A percentile compares a stretch with the other conserved stretches of the same genome.
phyloP scores from a whole-genome alignment of 1,140 invertebrate species.

The Hyles euphorbiae region DNA sequence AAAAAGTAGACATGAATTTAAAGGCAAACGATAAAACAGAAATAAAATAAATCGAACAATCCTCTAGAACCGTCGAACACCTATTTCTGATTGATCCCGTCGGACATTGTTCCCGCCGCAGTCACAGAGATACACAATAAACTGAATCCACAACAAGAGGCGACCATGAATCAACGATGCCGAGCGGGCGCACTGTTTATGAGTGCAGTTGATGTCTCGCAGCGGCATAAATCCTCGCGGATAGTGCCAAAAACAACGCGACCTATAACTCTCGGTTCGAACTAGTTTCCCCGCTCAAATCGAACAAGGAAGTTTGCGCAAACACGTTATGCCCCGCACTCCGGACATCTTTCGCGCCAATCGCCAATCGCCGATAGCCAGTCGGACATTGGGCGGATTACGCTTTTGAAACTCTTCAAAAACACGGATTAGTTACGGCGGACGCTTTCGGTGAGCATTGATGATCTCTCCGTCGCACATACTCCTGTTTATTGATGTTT shows the following conservation, averaged over 20 bases:
- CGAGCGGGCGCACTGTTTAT: constrained; percentile 34
- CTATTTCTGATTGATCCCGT: background rate
- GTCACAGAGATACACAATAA: constrained; percentile 17
- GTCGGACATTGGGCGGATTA: constrained; percentile 7
- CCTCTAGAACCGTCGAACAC: background rate
- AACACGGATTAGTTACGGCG: background rate
- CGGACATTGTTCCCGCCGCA: background rate
- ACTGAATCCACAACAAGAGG: constrained; percentile 28
- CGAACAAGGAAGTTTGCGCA: constrained; percentile 22
- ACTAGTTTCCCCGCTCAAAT: constrained; percentile 23
- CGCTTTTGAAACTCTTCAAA: background rate
- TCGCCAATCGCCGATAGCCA: constrained; percentile 5
- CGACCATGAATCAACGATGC: constrained; percentile 26
- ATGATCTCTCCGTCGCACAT: background rate
- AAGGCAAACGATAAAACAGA: too few species aligned
- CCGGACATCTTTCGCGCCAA: constrained; percentile 13
- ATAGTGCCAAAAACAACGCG: constrained; percentile 37
- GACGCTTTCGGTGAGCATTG: background rate
- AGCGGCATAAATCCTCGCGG: constrained; percentile 35
- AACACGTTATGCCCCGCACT: constrained; percentile 17
- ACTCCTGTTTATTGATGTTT: background rate
- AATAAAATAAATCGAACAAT: background rate
- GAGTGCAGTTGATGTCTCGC: constrained; percentile 44
- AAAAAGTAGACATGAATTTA: too few species aligned
- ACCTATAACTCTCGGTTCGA: constrained; percentile 24